Percentiles rank a stretch among this genome's conserved stretches.
phyloP scores from a whole-genome alignment of 2,797 vertebrate species.

The Gouania willdenowi region DNA sequence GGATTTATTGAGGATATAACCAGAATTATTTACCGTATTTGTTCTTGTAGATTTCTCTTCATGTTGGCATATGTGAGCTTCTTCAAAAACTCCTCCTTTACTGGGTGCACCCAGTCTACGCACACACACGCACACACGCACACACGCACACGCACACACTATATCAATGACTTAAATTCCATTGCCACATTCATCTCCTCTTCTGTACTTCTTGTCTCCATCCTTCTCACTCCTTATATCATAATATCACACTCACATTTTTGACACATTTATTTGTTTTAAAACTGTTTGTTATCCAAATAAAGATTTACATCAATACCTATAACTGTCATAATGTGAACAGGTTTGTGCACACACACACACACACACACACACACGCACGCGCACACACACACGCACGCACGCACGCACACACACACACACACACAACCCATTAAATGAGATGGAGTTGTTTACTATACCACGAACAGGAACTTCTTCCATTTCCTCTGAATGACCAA shows the following conservation, averaged over 20 bases:
- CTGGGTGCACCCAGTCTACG: conserved; percentile 72
- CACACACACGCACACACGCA: conserved; percentile 4
- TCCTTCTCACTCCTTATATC: no score
- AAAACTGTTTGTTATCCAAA: no score
- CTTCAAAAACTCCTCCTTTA: conserved; percentile 76
- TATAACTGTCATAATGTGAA: no score
- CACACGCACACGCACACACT: neutral
- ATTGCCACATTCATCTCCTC: no score
- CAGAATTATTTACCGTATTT: conserved; percentile 60
- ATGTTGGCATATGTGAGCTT: conserved; percentile 76
- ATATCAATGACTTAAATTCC: no score
- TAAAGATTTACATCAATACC: no score
- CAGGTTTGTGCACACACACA: neutral
- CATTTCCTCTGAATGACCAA: conserved; percentile 1
- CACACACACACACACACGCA: neutral
- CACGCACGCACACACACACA: neutral
- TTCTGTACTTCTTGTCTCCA: no score
- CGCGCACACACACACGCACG: conserved; percentile 6
- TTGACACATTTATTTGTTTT: no score
- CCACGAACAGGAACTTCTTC: conserved; percentile 48
- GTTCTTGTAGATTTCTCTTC: conserved; percentile 77
- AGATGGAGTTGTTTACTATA: conserved; percentile 13
- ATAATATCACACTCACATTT: no score
- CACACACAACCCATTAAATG: neutral
- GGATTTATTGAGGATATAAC: no score